Conservation (phyloP, 2,888 invertebrate species). For the Julus scanicus region DNA sequence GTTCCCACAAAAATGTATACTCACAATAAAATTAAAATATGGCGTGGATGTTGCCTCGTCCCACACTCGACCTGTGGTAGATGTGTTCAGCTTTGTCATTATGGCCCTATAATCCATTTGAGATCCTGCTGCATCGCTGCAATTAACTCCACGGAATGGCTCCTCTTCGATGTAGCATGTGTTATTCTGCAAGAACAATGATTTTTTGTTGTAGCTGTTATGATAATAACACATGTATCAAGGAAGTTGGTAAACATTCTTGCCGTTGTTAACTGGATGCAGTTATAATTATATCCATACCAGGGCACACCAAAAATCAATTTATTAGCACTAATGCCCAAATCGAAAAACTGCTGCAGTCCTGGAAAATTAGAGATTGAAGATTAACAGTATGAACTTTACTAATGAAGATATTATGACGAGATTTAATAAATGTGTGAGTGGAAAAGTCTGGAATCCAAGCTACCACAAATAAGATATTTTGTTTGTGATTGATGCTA, state of each 20-base stretch:
- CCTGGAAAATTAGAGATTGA: conserved; percentile 60
- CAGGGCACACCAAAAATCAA: conserved; percentile 67
- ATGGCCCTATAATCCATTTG: conserved; percentile 60
- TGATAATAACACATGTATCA: background rate
- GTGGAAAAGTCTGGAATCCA: no score
- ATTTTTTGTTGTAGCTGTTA: conserved; percentile 4
- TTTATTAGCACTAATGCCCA: conserved; percentile 63
- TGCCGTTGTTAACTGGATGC: conserved; percentile 60
- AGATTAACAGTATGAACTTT: background rate
- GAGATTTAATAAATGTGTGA: no score
- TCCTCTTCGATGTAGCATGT: conserved; percentile 63
- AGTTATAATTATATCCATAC: conserved; percentile 67
- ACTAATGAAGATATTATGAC: no score
- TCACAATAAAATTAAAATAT: conserved; percentile 64
- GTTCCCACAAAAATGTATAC: background rate
- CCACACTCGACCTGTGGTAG: conserved; percentile 62
- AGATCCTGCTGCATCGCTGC: conserved; percentile 66
- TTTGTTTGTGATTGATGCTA: no score
- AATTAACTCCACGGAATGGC: conserved; percentile 66
- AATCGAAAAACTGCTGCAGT: conserved; percentile 62
- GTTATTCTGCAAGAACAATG: conserved; percentile 61
- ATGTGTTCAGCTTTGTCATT: conserved; percentile 57
- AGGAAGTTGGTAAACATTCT: background rate
- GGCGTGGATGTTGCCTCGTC: conserved; percentile 63
- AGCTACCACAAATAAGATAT: no score